A percentile compares a stretch with the other conserved stretches of the same genome.
Conservation (phyloP, 2,888 invertebrate genomes). For the Dioctria rufipes region DNA sequence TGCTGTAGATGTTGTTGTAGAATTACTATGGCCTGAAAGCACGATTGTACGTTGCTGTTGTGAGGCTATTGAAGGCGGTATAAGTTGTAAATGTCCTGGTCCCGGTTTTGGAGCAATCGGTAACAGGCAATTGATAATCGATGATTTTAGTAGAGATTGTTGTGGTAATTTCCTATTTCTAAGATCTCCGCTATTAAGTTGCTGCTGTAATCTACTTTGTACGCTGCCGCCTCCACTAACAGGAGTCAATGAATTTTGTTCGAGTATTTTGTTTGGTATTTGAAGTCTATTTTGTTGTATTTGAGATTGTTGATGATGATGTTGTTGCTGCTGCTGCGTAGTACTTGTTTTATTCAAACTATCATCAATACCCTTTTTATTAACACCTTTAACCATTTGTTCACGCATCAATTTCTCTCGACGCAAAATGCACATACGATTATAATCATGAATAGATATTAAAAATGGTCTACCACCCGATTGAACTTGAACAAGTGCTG, state of each 20-base stretch:
- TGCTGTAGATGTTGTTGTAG: background rate
- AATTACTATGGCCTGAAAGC: background rate
- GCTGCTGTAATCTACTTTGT: background rate
- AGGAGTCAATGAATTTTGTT: conserved; percentile 61
- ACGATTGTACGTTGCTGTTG: conserved; percentile 29
- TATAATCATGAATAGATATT: conserved; percentile 84
- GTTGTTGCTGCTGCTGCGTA: conserved; percentile 13
- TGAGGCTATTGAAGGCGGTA: conserved; percentile 47
- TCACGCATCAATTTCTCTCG: conserved; percentile 78
- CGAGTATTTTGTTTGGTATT: conserved; percentile 61
- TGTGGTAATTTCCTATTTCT: conserved; percentile 53
- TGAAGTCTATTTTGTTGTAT: conserved; percentile 52
- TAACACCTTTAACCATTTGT: conserved; percentile 69
- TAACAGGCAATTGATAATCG: conserved; percentile 2
- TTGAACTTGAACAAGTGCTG: conserved; percentile 81
- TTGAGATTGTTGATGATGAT: background rate
- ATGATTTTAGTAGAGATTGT: conserved; percentile 51
- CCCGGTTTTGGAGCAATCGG: conserved; percentile 20
- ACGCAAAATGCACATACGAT: conserved; percentile 83
- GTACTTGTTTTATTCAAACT: conserved; percentile 15
- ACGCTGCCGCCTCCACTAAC: conserved; percentile 48
- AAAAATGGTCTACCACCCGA: conserved; percentile 86
- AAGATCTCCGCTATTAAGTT: conserved; percentile 53
- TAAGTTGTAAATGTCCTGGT: conserved; percentile 12
- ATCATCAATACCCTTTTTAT: conserved; percentile 57